A percentile compares a stretch with the other conserved stretches of the same genome.
These are phyloP conservation scores for Chunga burmeisteri DNA, from an alignment of 2,113 vertebrate species.

Conservation along the genomic window DNA sequence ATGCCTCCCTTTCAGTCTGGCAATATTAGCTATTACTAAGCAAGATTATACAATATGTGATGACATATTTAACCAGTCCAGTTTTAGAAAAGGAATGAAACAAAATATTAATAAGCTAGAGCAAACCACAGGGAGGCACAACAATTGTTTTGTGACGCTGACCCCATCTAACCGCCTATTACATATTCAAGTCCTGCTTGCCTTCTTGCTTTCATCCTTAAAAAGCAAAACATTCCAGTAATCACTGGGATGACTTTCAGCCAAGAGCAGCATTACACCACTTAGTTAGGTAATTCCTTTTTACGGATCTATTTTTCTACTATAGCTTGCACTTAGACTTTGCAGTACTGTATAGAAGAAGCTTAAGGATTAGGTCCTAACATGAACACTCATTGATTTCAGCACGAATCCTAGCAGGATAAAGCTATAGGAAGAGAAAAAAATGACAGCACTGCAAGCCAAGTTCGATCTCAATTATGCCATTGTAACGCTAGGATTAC, in stretches of 20 bases:
- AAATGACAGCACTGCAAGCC: not conserved
- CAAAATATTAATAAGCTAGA: not conserved
- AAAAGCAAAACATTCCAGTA: slow-evolving; percentile 16
- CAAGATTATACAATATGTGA: not conserved
- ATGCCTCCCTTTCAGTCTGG: not conserved
- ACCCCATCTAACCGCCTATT: not conserved
- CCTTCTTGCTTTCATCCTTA: slow-evolving; percentile 37
- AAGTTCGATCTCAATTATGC: not conserved
- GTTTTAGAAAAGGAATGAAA: not conserved
- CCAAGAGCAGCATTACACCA: not conserved
- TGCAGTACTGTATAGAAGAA: not conserved
- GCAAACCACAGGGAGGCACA: not conserved
- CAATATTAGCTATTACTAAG: not conserved
- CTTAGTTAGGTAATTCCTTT: slow-evolving; percentile 14
- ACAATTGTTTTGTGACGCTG: not conserved
- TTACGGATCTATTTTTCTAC: not conserved
- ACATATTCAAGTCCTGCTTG: not conserved
- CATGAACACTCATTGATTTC: not conserved
- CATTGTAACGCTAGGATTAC: slow-evolving; percentile 19
- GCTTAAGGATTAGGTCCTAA: not conserved
- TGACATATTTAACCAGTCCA: not conserved
- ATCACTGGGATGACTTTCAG: not conserved
- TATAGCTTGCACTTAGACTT: slow-evolving; percentile 3
- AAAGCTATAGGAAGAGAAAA: not conserved
- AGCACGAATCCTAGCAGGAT: not conserved